These are phyloP conservation scores for Conus betulinus DNA, from an alignment of 1,140 invertebrate genomes.

Conservation along the genomic window DNA sequence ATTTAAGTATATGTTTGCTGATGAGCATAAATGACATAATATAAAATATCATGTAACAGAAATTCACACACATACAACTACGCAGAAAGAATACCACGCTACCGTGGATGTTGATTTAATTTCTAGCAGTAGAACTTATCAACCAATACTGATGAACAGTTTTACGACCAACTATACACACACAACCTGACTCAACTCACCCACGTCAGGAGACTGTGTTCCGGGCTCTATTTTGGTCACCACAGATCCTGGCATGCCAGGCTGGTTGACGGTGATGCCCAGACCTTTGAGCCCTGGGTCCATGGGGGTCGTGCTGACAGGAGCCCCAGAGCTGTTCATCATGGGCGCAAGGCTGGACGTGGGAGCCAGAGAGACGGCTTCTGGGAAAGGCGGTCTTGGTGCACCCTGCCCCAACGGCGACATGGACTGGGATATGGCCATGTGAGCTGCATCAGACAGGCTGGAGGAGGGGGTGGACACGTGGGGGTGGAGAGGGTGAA, in stretches of 20 bases:
- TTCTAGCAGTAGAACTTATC: too few species aligned
- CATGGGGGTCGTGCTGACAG: background rate
- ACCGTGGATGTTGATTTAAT: too few species aligned
- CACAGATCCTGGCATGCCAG: conserved; percentile 11
- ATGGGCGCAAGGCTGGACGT: background rate
- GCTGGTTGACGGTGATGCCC: conserved; percentile 24
- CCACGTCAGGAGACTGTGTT: conserved; percentile 23
- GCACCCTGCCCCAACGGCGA: background rate
- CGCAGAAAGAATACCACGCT: too few species aligned
- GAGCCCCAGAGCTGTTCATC: background rate
- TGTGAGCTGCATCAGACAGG: conserved; percentile 1
- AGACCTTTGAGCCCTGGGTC: background rate
- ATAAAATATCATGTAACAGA: too few species aligned
- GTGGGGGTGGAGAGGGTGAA: conserved; percentile 12
- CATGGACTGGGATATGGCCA: background rate
- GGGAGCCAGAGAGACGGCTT: conserved; percentile 7
- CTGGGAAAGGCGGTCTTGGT: conserved; percentile 14
- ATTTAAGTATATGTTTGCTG: too few species aligned
- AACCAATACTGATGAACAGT: background rate
- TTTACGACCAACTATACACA: background rate
- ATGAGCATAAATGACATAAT: too few species aligned
- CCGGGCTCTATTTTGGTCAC: conserved; percentile 40
- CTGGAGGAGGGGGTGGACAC: conserved; percentile 6
- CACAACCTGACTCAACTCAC: background rate
- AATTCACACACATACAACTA: too few species aligned